These are phyloP conservation scores for Psix sp. DNA, from an alignment of 1,140 invertebrate species.

Conservation along the genomic window DNA sequence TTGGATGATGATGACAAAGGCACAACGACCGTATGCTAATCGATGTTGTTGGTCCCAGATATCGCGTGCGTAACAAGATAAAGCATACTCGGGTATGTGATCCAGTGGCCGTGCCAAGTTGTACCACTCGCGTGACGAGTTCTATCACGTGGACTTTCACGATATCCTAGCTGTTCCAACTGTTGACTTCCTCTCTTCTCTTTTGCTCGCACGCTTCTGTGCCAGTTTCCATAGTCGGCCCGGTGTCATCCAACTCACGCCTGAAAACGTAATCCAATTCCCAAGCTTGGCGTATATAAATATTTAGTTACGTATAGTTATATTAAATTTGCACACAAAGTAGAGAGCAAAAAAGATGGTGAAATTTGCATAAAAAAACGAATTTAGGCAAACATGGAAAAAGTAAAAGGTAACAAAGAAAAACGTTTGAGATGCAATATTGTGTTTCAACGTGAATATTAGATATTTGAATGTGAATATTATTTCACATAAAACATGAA, in stretches of 20 bases:
- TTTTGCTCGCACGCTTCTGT: slow-evolving; percentile 1
- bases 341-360: too few species aligned
- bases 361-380: too few species aligned
- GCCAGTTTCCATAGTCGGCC: slow-evolving; percentile 1
- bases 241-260: too few species aligned
- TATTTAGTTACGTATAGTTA: too few species aligned
- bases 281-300: not conserved
- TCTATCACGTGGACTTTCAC: slow-evolving; percentile 42
- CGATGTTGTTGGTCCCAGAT: slow-evolving; percentile 40
- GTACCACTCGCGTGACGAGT: slow-evolving; percentile 52
- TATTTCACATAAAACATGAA: slow-evolving; percentile 13
- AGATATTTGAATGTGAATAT: slow-evolving; percentile 1
- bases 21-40: slow-evolving; percentile 48
- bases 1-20: slow-evolving; percentile 19
- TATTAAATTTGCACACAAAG: too few species aligned
- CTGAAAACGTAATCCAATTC: slow-evolving; percentile 4
- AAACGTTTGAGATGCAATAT: too few species aligned
- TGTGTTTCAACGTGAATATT: too few species aligned
- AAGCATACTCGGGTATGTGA: slow-evolving; percentile 10
- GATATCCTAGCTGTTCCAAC: slow-evolving; percentile 15
- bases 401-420: too few species aligned
- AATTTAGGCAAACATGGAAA: too few species aligned
- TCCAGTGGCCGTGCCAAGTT: slow-evolving; percentile 35
- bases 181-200: not conserved
- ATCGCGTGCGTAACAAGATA: slow-evolving; percentile 37